Evolutionary conservation across 92 coral and sea anemone species (phyloP).

Genomic region (Phenganax stokvisi): DNA sequence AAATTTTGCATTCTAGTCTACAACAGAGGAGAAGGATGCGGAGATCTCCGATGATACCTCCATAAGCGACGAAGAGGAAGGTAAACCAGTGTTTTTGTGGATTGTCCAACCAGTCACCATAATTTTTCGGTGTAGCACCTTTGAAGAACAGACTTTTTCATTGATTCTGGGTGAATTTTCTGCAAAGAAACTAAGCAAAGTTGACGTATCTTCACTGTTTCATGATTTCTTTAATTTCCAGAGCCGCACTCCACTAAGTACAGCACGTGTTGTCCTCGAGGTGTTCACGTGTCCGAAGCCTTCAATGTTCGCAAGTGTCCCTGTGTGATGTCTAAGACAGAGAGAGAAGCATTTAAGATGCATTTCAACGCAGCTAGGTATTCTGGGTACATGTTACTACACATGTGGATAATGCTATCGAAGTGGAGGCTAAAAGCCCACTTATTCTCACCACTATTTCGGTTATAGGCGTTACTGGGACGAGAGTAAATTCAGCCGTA

Average conservation of each 20-base stretch:
- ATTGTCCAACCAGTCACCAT: background rate
- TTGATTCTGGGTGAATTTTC: too few species aligned
- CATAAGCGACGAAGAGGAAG: conserved; percentile 2
- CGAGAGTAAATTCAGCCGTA: background rate
- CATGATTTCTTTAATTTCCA: conserved; percentile 1
- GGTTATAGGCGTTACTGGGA: conserved; percentile 24
- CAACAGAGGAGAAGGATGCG: background rate
- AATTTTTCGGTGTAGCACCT: too few species aligned
- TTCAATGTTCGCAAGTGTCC: too few species aligned
- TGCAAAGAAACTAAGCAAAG: too few species aligned
- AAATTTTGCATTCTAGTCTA: conserved; percentile 4
- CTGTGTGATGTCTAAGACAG: too few species aligned
- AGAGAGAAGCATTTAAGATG: too few species aligned
- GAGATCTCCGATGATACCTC: conserved; percentile 5
- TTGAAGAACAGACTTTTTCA: too few species aligned
- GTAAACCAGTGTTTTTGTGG: background rate
- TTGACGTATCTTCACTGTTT: too few species aligned
- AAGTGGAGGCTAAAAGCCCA: background rate
- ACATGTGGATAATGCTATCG: background rate
- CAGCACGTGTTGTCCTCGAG: conserved; percentile 29
- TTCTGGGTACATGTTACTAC: conserved; percentile 2
- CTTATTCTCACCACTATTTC: background rate
- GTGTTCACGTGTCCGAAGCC: conserved; percentile 16
- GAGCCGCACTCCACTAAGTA: background rate
- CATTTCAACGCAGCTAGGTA: background rate